A percentile compares a stretch with the other conserved stretches of the same genome.
These are phyloP conservation scores for Halcyon leucocephala DNA, from an alignment of 2,797 vertebrate species.

Conservation along the genomic window DNA sequence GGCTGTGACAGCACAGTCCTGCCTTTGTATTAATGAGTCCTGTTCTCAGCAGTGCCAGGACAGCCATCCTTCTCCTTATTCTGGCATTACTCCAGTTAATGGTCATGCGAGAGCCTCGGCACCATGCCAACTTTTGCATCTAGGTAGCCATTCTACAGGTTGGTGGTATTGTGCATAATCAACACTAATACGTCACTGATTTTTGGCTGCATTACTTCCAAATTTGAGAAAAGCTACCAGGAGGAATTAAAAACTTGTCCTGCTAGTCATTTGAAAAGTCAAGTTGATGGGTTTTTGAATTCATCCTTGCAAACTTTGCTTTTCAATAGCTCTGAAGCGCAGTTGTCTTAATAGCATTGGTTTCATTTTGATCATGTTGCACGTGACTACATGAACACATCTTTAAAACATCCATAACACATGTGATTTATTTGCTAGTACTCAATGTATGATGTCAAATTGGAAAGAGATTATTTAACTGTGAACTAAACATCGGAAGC, in stretches of 20 bases:
- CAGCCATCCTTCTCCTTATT: neutral
- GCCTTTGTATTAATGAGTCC: neutral
- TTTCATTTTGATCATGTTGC: neutral
- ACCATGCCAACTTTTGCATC: neutral
- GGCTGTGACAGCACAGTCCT: neutral
- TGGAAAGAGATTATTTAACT: neutral
- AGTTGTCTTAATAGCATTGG: neutral
- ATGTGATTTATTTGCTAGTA: neutral
- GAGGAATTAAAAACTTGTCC: neutral
- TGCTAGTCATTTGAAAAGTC: neutral
- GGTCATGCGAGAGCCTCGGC: neutral
- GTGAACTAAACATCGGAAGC: neutral
- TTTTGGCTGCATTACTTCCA: neutral
- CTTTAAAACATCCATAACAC: neutral
- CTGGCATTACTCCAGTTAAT: neutral
- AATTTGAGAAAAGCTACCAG: neutral
- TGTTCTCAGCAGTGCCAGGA: accelerated
- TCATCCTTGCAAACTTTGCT: neutral
- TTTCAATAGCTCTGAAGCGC: neutral
- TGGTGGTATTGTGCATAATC: neutral
- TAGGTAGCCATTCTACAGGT: neutral
- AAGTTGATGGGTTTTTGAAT: neutral
- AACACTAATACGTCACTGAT: too few species aligned
- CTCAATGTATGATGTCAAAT: neutral
- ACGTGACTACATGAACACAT: neutral